Evolutionary conservation across 2,797 vertebrate species (phyloP).

Genomic region (Danio aesculapii): DNA sequence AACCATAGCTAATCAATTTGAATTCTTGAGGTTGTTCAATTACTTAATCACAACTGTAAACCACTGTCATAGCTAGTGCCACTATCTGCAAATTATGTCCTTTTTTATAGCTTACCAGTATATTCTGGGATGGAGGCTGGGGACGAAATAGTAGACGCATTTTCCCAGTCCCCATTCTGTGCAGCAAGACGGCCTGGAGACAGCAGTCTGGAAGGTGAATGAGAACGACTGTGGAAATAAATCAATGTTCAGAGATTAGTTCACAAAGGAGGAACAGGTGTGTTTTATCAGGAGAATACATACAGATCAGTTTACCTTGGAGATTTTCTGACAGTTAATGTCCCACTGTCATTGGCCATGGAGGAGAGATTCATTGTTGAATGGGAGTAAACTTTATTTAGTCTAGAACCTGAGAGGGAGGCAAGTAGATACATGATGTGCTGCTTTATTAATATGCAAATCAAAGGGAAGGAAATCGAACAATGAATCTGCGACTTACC

Average conservation of each 20-base stretch:
- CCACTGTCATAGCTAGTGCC: neutral
- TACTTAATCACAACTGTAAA: neutral
- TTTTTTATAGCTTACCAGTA: slow-evolving; percentile 78
- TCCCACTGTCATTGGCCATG: slow-evolving; percentile 84
- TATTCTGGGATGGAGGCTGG: slow-evolving; percentile 93
- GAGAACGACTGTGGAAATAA: slow-evolving; percentile 78
- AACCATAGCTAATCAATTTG: neutral
- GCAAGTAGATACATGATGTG: neutral
- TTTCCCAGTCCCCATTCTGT: slow-evolving; percentile 92
- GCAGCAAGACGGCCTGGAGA: slow-evolving; percentile 83
- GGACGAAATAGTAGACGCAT: slow-evolving; percentile 88
- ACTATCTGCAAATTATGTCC: neutral
- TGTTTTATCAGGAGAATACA: neutral
- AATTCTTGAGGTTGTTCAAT: neutral
- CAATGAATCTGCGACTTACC: slow-evolving; percentile 74
- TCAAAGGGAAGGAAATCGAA: neutral
- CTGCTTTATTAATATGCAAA: neutral
- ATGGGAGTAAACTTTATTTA: slow-evolving; percentile 92
- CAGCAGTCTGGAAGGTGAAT: slow-evolving; percentile 87
- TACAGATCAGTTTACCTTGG: slow-evolving; percentile 75
- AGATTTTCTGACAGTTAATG: slow-evolving; percentile 82
- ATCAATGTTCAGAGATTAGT: neutral
- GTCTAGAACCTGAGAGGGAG: slow-evolving; percentile 77
- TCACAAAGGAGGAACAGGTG: neutral
- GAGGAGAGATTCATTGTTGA: slow-evolving; percentile 91